phyloP scores from a whole-genome alignment of 2,888 invertebrate genomes.

The Euspilapteryx auroguttella region DNA sequence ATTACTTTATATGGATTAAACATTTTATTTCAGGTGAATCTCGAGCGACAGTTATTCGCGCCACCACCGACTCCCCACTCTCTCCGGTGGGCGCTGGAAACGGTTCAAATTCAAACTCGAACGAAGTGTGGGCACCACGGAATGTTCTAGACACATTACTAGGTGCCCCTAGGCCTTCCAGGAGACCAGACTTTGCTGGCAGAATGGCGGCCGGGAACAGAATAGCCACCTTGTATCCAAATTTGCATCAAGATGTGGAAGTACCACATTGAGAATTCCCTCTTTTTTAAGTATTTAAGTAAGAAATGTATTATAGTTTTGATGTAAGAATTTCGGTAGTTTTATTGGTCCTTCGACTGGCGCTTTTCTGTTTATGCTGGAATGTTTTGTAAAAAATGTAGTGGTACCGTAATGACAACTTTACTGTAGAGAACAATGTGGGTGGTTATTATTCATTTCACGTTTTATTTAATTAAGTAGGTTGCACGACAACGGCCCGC shows the following conservation, averaged over 20 bases:
- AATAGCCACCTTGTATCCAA: conserved; percentile 73
- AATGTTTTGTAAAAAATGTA: no score
- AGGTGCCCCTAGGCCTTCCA: conserved; percentile 50
- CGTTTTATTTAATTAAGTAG: no score
- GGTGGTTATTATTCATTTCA: no score
- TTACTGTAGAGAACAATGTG: no score
- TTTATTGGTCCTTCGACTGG: no score
- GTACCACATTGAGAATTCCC: conserved; percentile 24
- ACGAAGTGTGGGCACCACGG: conserved; percentile 44
- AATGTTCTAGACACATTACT: conserved; percentile 57
- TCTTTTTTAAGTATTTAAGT: neutral
- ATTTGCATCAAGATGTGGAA: conserved; percentile 56
- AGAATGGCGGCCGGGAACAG: conserved; percentile 67
- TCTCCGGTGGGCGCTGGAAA: conserved; percentile 69
- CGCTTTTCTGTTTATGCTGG: no score
- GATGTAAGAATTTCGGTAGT: neutral
- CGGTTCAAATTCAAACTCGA: conserved; percentile 9
- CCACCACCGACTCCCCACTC: conserved; percentile 84
- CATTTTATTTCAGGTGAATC: conserved; percentile 29
- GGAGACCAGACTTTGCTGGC: conserved; percentile 64
- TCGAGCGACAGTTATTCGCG: conserved; percentile 56
- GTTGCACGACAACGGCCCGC: no score
- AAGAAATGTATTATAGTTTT: neutral
- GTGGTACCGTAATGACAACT: no score
- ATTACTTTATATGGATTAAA: no score